Conservation (phyloP, 1,140 invertebrate genomes). For the Archivesica marissinica region DNA sequence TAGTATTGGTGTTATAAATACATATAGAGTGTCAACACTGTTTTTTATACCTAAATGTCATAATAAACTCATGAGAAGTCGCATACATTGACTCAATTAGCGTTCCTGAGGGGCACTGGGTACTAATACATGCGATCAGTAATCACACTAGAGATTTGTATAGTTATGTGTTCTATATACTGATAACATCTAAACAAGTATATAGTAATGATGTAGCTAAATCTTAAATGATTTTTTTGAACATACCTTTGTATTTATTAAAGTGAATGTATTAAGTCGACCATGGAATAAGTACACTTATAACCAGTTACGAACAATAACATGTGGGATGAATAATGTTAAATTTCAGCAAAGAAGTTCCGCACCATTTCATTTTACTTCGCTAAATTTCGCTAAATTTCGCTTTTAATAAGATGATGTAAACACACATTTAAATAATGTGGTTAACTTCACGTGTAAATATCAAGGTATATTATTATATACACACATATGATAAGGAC, state of each 20-base stretch:
- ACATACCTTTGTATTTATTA: no score
- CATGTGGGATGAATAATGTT: slow-evolving; percentile 7
- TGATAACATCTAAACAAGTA: neutral
- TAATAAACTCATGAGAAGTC: no score
- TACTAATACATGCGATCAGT: no score
- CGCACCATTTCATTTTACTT: slow-evolving; percentile 9
- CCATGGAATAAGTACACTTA: neutral
- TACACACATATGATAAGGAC: no score
- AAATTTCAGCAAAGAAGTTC: neutral
- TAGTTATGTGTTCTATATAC: neutral
- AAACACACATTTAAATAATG: slow-evolving; percentile 1
- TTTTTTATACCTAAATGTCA: no score
- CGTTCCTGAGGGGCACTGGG: no score
- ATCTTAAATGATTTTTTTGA: neutral
- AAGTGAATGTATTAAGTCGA: slow-evolving; percentile 17
- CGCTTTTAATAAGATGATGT: neutral
- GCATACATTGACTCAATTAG: no score
- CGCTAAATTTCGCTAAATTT: neutral
- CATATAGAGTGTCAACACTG: no score
- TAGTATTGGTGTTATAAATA: no score
- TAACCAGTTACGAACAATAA: neutral
- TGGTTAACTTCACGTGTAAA: neutral
- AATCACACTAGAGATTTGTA: no score
- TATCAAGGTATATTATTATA: neutral
- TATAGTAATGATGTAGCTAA: slow-evolving; percentile 18